These are phyloP conservation scores for Drosophila borborema DNA, from an alignment of 2,888 invertebrate species.

Conservation along the genomic window DNA sequence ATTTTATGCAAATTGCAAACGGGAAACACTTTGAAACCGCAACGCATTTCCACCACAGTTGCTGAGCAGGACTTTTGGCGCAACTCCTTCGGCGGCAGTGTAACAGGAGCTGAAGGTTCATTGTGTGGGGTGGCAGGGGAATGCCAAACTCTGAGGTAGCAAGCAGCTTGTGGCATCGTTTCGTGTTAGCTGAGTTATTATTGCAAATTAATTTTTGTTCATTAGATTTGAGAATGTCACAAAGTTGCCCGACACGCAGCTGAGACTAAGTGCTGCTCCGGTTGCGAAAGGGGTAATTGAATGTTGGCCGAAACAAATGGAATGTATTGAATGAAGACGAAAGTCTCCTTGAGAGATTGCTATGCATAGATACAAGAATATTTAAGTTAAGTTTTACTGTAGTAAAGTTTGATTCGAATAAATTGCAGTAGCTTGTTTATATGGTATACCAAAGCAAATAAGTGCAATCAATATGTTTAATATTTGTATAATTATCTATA, in stretches of 20 bases:
- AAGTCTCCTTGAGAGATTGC: neutral
- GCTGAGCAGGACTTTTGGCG: constrained; percentile 19
- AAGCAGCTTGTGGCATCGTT: constrained; percentile 70
- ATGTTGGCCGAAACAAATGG: neutral
- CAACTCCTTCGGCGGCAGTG: constrained; percentile 49
- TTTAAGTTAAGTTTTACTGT: neutral
- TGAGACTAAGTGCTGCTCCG: constrained; percentile 41
- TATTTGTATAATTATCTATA: neutral
- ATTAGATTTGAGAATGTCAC: constrained; percentile 81
- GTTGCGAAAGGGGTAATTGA: neutral
- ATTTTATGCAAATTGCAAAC: constrained; percentile 85
- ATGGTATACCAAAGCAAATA: neutral
- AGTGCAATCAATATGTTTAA: neutral
- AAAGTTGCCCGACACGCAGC: constrained; percentile 54
- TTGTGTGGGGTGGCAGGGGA: neutral
- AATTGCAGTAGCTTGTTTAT: neutral
- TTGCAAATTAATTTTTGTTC: constrained; percentile 84
- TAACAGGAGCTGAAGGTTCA: constrained; percentile 28
- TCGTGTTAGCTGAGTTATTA: constrained; percentile 80
- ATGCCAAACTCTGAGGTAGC: constrained; percentile 7
- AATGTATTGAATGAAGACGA: neutral
- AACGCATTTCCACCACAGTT: neutral
- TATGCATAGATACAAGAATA: neutral
- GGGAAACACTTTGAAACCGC: constrained; percentile 83
- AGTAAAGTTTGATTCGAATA: neutral